Evolutionary conservation across 2,113 vertebrate genomes (phyloP), one percentile per base, ranked within the genome.

Genomic region (Tragelaphus scriptus): DNA sequence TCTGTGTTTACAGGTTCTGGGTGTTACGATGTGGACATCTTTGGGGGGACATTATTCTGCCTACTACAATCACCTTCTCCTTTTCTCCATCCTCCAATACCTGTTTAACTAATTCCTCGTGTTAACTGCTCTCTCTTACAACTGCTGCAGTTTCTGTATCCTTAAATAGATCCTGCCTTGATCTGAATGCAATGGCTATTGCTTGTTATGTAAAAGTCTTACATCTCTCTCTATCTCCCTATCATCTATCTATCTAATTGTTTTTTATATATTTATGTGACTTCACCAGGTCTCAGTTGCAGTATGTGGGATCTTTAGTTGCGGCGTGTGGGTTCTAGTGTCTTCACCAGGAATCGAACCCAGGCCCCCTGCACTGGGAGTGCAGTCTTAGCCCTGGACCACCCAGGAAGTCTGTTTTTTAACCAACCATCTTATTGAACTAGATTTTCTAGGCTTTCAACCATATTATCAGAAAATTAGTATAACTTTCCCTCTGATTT

Each of bases 11-110:
- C 1, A 14, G 30, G n/a, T 40, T 55, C 65, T 63, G 65, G 44
- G 56, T 30, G 14, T 17, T 16, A 15, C 0, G 0, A 17, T 11
- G 32, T 13, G 47, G 51, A 40, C 19, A 28, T 44, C 25, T 26
- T 23, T 19, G 47, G 15, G 14, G 32, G n/a, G 56, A 12, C n/a
- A 21, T 79, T 55, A 28, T 61, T 84, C 53, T 47, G 28, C 28
- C 47, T 75, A 7, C 10, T 8, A 23, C 47, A 8, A 10, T n/a
- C 47, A 47, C 15, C 77, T n/a, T n/a, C n/a, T 32, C 84, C 28
- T 25, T 36, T 30, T 13, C 80, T 26, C 28, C 23, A 23, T 56
- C 68, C 59, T 40, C 61, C 17, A 71, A 8, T 56, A 36, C 51
- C 47, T 14, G 5, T 36, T 63, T 28, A 56, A n/a, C 68, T 40